Base-by-base conservation (phyloP, 2,797 vertebrate species). In the Phalloptychus januarius region DNA sequence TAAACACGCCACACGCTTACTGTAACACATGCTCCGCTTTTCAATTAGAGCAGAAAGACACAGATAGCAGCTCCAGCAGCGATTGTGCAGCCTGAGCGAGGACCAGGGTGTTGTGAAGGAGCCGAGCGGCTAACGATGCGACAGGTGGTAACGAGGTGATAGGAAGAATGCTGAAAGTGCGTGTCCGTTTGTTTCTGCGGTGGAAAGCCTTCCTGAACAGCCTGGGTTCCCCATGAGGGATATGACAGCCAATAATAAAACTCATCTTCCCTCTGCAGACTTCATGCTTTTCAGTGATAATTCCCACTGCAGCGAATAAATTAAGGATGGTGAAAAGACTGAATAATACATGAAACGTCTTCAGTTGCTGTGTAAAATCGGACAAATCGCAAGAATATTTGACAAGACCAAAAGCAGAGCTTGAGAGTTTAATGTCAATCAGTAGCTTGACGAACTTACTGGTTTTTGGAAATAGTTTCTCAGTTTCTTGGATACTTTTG, bases 21-120 rank as follows among this genome's bases (percentile, higher is more conserved):
- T 65, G 74, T 71, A 75, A 71, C 28, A 84, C 31, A 67, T 67
- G 76, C 75, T 79, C 77, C 71, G 46, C 65, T 85, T 85, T 83
- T 79, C 86, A 89, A 78, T 88, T 82, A 83, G 71, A 88, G 79
- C 72, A 36, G 46, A 61, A 67, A 65, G 1, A 61, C 80, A 33
- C 73, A 45, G 88, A 89, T 83, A 89, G 78, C 67, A 58, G 76
- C 44, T 87, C 42, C 56, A 80, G 81, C 67, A 85, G 73, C 77
- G 50, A 48, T 42, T 79, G 72, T 28, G 54, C 71, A 12, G 71
- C 33, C 56, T 23, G 65, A 79, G 44, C 5, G 78, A 46, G 74
- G 46, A 77, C 46, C 50, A 54, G 3, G 25, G 56, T 28, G 69
- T 70, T 56, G 40, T 72, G 75, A 74, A 71, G 52, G 69, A 58